Base-by-base conservation (phyloP, 2,888 invertebrate species). In the Folsomia candida region DNA sequence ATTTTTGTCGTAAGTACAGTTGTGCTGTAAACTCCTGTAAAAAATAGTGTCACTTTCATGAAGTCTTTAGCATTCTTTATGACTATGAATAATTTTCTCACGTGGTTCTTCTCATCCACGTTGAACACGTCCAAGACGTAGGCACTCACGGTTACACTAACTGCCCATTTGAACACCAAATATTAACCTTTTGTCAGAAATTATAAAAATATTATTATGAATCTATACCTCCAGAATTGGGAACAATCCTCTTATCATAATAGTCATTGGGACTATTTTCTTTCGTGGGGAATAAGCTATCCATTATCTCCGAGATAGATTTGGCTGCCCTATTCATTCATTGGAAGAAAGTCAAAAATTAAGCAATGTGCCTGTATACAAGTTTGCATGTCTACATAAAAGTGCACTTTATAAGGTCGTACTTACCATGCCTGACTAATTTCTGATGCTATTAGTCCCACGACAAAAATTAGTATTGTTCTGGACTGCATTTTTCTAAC, bases 81-180 rank as follows among this genome's bases (percentile, higher is more conserved):
- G 25, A n/a, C 3, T 4, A 26, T 51, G 3, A 37, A 27, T 22
- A 22, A 58, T 51, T 59, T 37, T n/a, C 66, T 67, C 68, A 77
- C 77, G 64, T 77, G 77, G 6, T 68, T 73, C 3, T 67, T 58
- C 64, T 77, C 77, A 66, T 77, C 75, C 51, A 77, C 67, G 54
- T 73, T 71, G 51, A 74, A 77, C 1, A 76, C 68, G 29, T 77
- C 77, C 63, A 71, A 20, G 3, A 77, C n/a, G 9, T 37, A 47
- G 9, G 60, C 70, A 25, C 69, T 72, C n/a, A 75, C 29, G 1
- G 14, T 26, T 1, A 75, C 64, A 2, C 72, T 58, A 1, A 73
- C 62, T 20, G n/a, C n/a, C n/a, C n/a, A 70, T 59, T 22, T 67
- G n/a, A n/a, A n/a, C 28, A 26, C 37, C 69, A 69, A 29, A 9